Evolutionary conservation across 2,113 vertebrate genomes (phyloP).

Genomic region (Lophotis ruficrista): DNA sequence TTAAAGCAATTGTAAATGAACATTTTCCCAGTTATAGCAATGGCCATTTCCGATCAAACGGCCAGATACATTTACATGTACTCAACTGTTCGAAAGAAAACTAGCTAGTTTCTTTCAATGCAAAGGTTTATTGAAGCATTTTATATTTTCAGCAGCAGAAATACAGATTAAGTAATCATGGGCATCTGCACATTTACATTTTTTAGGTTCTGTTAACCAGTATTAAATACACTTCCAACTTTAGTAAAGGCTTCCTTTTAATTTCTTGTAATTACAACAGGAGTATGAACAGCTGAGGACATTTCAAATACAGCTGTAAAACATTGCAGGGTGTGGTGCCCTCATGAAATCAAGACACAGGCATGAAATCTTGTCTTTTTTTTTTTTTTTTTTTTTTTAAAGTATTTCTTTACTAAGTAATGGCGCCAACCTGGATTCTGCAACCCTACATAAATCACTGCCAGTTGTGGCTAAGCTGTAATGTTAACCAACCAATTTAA

Average conservation of each 20-base stretch:
- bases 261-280: background rate
- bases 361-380: background rate
- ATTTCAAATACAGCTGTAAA: background rate
- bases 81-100: background rate
- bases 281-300: background rate
- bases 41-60: background rate
- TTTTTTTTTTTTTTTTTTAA: background rate
- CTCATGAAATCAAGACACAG: constrained; percentile 32
- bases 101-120: background rate
- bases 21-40: background rate
- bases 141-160: background rate
- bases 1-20: background rate
- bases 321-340: constrained; percentile 27
- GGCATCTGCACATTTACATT: background rate
- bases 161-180: background rate
- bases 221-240: background rate
- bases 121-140: background rate
- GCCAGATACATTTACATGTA: background rate
- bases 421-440: constrained; percentile 70
- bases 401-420: constrained; percentile 39
- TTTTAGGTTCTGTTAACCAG: background rate
- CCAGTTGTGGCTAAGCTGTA: constrained; percentile 71
- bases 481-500: constrained; percentile 79
- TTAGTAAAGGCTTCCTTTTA: background rate
- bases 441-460: constrained; percentile 66